Evolutionary conservation across 2,888 invertebrate species (phyloP), one percentile per base, ranked within the genome.

Genomic region (Ditula angustiorana): DNA sequence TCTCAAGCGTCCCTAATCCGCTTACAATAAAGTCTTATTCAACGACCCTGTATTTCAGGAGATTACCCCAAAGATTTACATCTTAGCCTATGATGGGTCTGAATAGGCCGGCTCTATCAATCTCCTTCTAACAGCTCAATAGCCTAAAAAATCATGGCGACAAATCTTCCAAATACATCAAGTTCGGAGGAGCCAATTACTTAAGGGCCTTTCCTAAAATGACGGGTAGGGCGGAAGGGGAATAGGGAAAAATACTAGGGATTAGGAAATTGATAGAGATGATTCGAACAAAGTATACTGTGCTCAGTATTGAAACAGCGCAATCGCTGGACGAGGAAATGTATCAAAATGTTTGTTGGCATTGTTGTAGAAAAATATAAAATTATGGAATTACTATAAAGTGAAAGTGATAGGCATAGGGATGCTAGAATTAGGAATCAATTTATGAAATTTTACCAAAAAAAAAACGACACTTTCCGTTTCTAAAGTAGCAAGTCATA

Each of bases 101-200:
- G 2, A 50, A 63, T 50, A 28, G 16, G 10, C 37, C 10, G 0
- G 10, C 16, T 26, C 11, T 19, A 55, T 53, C 61, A 26, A 61
- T 61, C 33, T 47, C 24, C 13, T 47, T 23, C 33, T 44, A 55
- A 56, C 47, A 13, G 44, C 52, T 58, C 47, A 58, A 58, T 66
- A 53, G 28, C 33, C 52, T 33, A 61, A 66, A 55, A 55, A 68
- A 64, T 64, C 47, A 53, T 61, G 46, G 55, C 37, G 60, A 60
- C 66, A 65, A 65, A 58, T 64, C 60, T 46, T 26, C 57, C 46
- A 44, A 53, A 69, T 69, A 68, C 63, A 64, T 67, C 67, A 69
- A 69, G 63, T 60, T 50, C 58, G 23, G 66, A 61, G 66, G 37
- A 57, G 44, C 66, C 69, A 69, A 69, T 69, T 66, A 69, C 68